phyloP scores from a whole-genome alignment of 2,797 vertebrate species.

The Anabas testudineus region DNA sequence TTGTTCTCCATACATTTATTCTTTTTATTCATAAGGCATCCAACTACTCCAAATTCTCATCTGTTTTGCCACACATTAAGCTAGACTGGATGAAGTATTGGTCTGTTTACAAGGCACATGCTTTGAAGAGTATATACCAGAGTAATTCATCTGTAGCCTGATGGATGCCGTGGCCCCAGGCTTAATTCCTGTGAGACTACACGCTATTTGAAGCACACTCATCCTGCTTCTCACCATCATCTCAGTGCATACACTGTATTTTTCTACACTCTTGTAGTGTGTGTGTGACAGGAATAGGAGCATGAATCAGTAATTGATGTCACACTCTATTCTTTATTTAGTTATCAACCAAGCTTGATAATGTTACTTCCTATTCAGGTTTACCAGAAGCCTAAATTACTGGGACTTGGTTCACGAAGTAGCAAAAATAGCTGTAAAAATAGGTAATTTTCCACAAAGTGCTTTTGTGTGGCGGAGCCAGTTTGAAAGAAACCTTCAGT shows the following conservation, averaged over 20 bases:
- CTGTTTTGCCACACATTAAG: conserved; percentile 13
- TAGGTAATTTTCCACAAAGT: conserved; percentile 15
- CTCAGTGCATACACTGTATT: conserved; percentile 47
- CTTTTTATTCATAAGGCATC: conserved; percentile 11
- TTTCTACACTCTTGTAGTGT: conserved; percentile 55
- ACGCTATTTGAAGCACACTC: conserved; percentile 64
- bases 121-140: conserved; percentile 53
- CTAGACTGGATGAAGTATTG: conserved; percentile 31
- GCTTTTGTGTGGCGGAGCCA: conserved; percentile 1
- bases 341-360: conserved; percentile 36
- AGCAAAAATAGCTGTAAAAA: conserved; percentile 30
- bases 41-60: conserved; percentile 5
- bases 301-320: conserved; percentile 53
- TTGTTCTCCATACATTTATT: neutral
- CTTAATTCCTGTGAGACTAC: conserved; percentile 57
- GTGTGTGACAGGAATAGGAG: conserved; percentile 49
- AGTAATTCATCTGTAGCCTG: conserved; percentile 58
- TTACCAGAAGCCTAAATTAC: conserved; percentile 26
- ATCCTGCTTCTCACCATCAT: conserved; percentile 56
- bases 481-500: conserved; percentile 11
- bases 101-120: conserved; percentile 53
- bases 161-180: conserved; percentile 54
- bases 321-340: conserved; percentile 44
- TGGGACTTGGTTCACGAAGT: conserved; percentile 14
- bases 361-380: conserved; percentile 24